Conservation (phyloP, 2,888 invertebrate genomes). For the Miltochrista miniata region DNA sequence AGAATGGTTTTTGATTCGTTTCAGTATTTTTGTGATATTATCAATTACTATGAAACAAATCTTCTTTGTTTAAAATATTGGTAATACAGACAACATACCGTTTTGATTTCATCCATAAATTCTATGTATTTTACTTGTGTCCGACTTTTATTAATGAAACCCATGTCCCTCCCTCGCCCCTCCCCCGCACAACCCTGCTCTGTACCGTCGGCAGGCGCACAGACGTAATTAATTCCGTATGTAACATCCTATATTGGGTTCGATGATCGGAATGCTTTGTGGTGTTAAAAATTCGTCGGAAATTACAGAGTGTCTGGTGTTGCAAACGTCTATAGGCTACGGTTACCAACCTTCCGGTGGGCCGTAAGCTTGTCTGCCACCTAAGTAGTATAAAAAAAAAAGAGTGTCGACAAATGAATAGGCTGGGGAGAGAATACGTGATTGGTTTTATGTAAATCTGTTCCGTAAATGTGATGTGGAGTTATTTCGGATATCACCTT, state of each 20-base stretch:
- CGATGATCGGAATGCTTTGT: constrained; percentile 11
- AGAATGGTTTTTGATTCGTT: too few relatives aligned
- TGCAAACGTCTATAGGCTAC: too few relatives aligned
- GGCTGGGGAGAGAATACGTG: neutral
- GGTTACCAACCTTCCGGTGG: too few relatives aligned
- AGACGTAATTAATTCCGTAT: constrained; percentile 38
- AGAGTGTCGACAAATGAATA: neutral
- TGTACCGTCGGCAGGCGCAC: constrained; percentile 36
- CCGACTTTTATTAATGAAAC: constrained; percentile 40
- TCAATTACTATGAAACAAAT: too few relatives aligned
- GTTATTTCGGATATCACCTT: neutral
- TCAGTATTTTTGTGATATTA: too few relatives aligned
- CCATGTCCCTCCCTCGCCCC: constrained; percentile 1
- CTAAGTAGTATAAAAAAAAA: too few relatives aligned
- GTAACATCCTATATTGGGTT: constrained; percentile 31
- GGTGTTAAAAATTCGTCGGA: neutral
- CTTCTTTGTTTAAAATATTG: too few relatives aligned
- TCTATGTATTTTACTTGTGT: constrained; percentile 37
- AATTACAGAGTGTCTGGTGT: too few relatives aligned
- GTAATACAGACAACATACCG: too few relatives aligned
- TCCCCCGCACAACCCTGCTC: constrained; percentile 12
- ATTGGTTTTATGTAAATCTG: neutral
- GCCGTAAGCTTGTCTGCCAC: too few relatives aligned
- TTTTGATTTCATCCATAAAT: too few relatives aligned
- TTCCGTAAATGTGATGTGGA: neutral